Conservation (phyloP, 2,797 vertebrate species). For the Paratrypauchen microcephalus region DNA sequence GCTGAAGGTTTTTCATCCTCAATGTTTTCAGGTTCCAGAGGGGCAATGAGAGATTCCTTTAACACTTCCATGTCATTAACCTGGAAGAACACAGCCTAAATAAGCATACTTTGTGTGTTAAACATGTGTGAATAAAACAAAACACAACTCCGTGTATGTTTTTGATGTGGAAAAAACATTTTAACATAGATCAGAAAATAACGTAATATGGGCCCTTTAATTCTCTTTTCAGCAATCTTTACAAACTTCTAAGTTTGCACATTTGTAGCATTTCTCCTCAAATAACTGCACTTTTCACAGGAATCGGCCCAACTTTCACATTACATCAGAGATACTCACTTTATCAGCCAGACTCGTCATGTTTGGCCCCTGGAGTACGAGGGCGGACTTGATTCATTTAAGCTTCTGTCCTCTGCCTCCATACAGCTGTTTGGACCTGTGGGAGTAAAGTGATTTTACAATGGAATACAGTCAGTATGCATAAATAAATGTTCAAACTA, state of each 20-base stretch:
- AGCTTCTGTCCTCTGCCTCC: constrained; percentile 19
- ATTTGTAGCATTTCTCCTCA: background rate
- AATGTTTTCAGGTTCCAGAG: too few relatives aligned
- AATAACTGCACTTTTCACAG: constrained; percentile 10
- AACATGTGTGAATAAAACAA: too few relatives aligned
- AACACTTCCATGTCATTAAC: too few relatives aligned
- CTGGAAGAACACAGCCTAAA: too few relatives aligned
- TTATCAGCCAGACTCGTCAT: constrained; percentile 4
- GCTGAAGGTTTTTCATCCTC: too few relatives aligned
- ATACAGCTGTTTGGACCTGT: constrained; percentile 7
- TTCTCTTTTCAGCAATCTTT: background rate
- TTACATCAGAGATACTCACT: constrained; percentile 13
- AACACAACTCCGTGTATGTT: too few relatives aligned
- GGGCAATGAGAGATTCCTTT: too few relatives aligned
- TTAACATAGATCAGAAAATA: too few relatives aligned
- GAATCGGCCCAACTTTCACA: constrained; percentile 11
- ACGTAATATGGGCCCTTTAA: too few relatives aligned
- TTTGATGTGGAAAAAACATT: too few relatives aligned
- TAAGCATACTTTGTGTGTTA: too few relatives aligned
- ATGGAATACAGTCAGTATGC: background rate
- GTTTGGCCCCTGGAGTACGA: constrained; percentile 12
- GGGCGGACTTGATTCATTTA: constrained; percentile 26
- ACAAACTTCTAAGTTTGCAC: background rate
- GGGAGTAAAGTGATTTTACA: constrained; percentile 14
- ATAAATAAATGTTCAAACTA: background rate